Evolutionary conservation across 2,888 invertebrate genomes (phyloP), one percentile per base, ranked within the genome.

Genomic region (Gibbula magus): DNA sequence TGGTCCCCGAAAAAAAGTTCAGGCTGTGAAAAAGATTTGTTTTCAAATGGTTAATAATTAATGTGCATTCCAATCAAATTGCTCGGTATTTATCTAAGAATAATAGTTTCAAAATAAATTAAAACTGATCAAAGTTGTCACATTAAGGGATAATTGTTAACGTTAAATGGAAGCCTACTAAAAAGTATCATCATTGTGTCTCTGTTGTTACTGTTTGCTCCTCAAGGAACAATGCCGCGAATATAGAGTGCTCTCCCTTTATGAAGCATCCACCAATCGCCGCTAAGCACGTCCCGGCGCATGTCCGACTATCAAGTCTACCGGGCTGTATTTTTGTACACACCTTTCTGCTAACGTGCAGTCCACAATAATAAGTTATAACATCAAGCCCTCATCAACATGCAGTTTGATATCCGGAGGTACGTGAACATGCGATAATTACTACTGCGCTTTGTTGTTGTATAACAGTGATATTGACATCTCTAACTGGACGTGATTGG

Each of bases 371-470:
- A n/a, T n/a, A n/a, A n/a, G n/a, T n/a, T 54, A n/a, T 35, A 29
- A 66, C 56, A 25, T 5, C 61, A 18, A 29, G 25, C 22, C 61
- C n/a, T 20, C 18, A 53, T 32, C 39, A 81, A 66, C 20, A 79
- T 82, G 80, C 82, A 82, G 77, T 82, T 82, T 75, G 80, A 82
- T 54, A 77, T 82, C 51, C 76, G 82, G 61, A 78, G 82, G 80
- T 80, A 78, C 10, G 75, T 78, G 8, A 29, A 25, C n/a, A 18
- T 29, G 25, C 61, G 45, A 45, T 61, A 29, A 61, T 61, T 8
- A 61, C 16, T 25, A 29, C 29, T 8, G 0, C 4, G 22, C 10
- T 29, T 4, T 45, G 45, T 5, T 45, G 13, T 8, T 45, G 1
- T 10, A 45, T 45, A 10, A 45, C 45, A 45, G 1, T 45, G 45